A percentile compares a stretch with the other conserved stretches of the same genome.
phyloP scores from a whole-genome alignment of 2,113 vertebrate species.

The Argyrosomus japonicus region DNA sequence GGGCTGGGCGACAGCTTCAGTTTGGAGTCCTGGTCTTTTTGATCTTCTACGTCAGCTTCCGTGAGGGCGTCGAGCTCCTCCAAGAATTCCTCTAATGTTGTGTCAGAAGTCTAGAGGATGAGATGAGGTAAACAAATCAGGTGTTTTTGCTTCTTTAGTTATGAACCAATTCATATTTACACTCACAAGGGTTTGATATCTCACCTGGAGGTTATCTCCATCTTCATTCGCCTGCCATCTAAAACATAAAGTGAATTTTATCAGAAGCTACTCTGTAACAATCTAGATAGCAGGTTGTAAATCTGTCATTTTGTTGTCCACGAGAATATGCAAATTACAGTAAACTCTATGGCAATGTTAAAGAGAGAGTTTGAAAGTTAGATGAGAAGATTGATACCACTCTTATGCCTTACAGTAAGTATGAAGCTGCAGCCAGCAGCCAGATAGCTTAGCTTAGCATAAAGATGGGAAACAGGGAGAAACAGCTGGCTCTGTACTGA shows the following conservation, averaged over 20 bases:
- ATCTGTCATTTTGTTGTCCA: background rate
- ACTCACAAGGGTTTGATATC: background rate
- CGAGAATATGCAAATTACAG: background rate
- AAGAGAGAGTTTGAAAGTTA: background rate
- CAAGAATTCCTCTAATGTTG: constrained; percentile 81
- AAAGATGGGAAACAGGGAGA: too few relatives aligned
- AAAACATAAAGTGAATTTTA: constrained; percentile 35
- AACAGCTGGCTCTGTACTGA: background rate
- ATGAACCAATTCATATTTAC: background rate
- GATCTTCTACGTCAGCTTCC: constrained; percentile 65
- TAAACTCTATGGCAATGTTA: background rate
- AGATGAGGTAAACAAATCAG: constrained; percentile 17
- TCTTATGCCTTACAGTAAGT: too few relatives aligned
- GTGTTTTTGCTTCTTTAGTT: background rate
- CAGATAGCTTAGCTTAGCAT: too few relatives aligned
- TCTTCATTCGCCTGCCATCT: constrained; percentile 83
- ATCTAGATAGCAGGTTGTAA: background rate
- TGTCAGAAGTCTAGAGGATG: constrained; percentile 68
- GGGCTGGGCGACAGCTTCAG: constrained; percentile 29
- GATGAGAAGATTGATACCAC: background rate
- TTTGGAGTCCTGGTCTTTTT: constrained; percentile 56
- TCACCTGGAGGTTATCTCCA: constrained; percentile 77
- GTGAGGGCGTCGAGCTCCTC: constrained; percentile 82
- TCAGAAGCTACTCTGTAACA: constrained; percentile 17
- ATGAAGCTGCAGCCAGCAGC: background rate